Percentiles rank a stretch among this genome's conserved stretches.
phyloP scores from a whole-genome alignment of 2,888 invertebrate genomes.

The Melikaiella ostensackeni region DNA sequence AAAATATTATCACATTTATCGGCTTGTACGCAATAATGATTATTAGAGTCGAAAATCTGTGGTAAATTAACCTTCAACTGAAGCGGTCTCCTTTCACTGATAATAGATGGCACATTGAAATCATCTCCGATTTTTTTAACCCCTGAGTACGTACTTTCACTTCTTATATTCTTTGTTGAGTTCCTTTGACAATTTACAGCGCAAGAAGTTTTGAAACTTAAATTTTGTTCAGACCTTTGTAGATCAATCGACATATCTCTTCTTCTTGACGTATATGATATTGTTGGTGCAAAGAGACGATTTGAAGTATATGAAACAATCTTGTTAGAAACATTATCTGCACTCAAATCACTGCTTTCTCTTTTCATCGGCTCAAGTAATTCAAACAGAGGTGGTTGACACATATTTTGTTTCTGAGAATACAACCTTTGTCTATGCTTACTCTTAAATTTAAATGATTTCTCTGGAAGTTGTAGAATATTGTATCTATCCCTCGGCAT shows the following conservation, averaged over 20 bases:
- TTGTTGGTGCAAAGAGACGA: constrained; percentile 55
- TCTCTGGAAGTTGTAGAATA: background rate
- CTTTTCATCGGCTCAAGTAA: constrained; percentile 71
- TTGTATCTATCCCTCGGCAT: background rate
- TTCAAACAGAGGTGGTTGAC: constrained; percentile 69
- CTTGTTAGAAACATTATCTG: constrained; percentile 64
- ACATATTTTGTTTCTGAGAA: constrained; percentile 58
- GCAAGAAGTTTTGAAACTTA: constrained; percentile 6
- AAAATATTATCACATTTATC: background rate
- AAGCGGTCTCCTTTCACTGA: constrained; percentile 74
- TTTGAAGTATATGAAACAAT: constrained; percentile 50
- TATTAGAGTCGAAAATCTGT: background rate
- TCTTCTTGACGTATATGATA: constrained; percentile 54
- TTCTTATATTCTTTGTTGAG: background rate
- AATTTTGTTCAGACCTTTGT: constrained; percentile 44
- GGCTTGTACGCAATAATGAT: background rate
- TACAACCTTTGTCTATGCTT: constrained; percentile 74
- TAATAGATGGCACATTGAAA: constrained; percentile 73
- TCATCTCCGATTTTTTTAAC: constrained; percentile 58
- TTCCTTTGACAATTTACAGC: background rate
- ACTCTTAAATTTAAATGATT: constrained; percentile 66
- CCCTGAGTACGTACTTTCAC: background rate
- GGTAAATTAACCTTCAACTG: constrained; percentile 62
- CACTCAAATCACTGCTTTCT: constrained; percentile 68
- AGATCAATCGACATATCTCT: constrained; percentile 50